A percentile compares a stretch with the other conserved stretches of the same genome.
Evolutionary conservation across 2,888 invertebrate genomes (phyloP).

Genomic region (Drosophila setosimentum): DNA sequence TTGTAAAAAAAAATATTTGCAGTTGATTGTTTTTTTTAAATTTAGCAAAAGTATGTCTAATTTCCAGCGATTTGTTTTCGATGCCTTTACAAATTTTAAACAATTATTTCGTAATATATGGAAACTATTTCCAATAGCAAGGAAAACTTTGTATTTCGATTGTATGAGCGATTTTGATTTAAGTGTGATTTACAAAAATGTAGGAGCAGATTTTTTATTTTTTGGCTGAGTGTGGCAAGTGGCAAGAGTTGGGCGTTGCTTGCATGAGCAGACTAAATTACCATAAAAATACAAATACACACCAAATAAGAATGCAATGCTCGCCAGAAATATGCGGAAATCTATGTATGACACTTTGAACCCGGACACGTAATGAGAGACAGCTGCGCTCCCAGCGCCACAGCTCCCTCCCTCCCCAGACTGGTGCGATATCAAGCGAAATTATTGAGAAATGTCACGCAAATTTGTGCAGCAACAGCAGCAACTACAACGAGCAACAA

Average conservation of each 20-base stretch:
- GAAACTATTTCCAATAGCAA: neutral
- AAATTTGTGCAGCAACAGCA: slow-evolving; percentile 49
- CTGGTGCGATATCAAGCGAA: slow-evolving; percentile 57
- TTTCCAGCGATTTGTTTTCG: neutral
- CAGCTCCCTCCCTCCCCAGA: neutral
- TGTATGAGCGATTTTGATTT: neutral
- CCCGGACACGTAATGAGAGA: slow-evolving; percentile 54
- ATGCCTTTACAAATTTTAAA: neutral
- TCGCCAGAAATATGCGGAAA: slow-evolving; percentile 71
- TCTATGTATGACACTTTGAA: slow-evolving; percentile 71
- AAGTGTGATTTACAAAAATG: neutral
- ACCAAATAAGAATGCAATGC: slow-evolving; percentile 62
- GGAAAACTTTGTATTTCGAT: neutral
- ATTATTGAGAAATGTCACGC: slow-evolving; percentile 80
- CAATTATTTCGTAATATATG: neutral
- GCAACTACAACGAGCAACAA: neutral
- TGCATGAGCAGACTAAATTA: slow-evolving; percentile 58
- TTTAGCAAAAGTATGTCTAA: neutral
- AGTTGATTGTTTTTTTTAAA: neutral
- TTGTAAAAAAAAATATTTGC: neutral
- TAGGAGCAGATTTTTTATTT: neutral
- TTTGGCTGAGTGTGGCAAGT: slow-evolving; percentile 35
- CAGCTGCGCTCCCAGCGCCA: slow-evolving; percentile 42
- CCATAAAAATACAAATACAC: slow-evolving; percentile 69
- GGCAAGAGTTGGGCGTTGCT: slow-evolving; percentile 35